Evolutionary conservation across 2,113 vertebrate species (phyloP).

Genomic region (Sander lucioperca): DNA sequence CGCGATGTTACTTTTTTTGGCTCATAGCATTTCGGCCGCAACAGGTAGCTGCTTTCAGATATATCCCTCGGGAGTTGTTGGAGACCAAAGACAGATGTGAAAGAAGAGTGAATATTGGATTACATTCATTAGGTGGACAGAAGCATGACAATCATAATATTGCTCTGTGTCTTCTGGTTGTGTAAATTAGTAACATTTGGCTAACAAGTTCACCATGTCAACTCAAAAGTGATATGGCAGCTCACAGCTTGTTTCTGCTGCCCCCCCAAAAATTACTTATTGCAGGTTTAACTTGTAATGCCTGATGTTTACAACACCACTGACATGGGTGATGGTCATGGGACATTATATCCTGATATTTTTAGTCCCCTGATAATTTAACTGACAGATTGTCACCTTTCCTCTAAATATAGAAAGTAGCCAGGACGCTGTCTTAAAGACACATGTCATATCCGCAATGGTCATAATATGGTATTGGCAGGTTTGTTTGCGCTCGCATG

Average conservation of each 20-base stretch:
- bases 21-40: background rate
- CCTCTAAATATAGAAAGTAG: slow-evolving; percentile 74
- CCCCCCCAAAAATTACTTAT: background rate
- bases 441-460: slow-evolving; percentile 42
- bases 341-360: slow-evolving; percentile 47
- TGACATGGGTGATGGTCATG: slow-evolving; percentile 33
- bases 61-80: background rate
- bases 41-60: background rate
- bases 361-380: slow-evolving; percentile 64
- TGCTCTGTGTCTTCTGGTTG: background rate
- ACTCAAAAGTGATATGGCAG: background rate
- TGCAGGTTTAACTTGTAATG: background rate
- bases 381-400: slow-evolving; percentile 64
- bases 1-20: background rate
- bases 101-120: background rate
- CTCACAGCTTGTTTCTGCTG: slow-evolving; percentile 23
- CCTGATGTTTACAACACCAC: slow-evolving; percentile 8
- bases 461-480: slow-evolving; percentile 24
- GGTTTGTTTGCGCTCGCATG: slow-evolving; percentile 11
- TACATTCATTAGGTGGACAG: background rate
- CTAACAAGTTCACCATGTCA: background rate
- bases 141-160: background rate
- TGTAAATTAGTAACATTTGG: background rate
- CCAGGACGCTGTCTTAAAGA: slow-evolving; percentile 54
- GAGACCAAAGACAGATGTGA: background rate